Conservation (phyloP, 2,113 vertebrate species). For the Peromyscus californicus region DNA sequence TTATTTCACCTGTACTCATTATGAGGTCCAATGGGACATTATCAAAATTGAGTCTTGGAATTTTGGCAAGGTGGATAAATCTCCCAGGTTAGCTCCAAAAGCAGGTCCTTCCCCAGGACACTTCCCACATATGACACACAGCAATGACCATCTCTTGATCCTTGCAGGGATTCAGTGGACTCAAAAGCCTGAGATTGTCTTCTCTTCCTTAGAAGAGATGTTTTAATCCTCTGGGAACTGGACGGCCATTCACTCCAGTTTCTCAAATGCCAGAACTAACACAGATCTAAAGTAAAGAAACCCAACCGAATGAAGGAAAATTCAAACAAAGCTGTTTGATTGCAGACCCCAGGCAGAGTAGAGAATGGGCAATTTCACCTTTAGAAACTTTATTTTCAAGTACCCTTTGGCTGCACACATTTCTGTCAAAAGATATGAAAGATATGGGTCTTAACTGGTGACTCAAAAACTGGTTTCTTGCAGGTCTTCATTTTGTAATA, state of each 20-base stretch:
- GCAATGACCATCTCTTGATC: not conserved
- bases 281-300: not conserved
- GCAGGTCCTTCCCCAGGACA: not conserved
- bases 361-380: not conserved
- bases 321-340: not conserved
- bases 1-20: not conserved
- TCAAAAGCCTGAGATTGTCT: not conserved
- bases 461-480: not conserved
- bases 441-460: not conserved
- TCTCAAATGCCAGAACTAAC: not conserved
- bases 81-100: not conserved
- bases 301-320: conserved; percentile 9
- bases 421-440: not conserved
- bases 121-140: no score
- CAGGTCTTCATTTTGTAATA: conserved; percentile 14
- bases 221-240: not conserved
- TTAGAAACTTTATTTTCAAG: not conserved
- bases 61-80: not conserved
- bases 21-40: not conserved
- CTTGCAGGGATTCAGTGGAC: not conserved
- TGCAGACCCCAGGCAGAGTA: not conserved
- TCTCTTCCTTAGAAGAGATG: not conserved
- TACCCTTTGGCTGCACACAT: not conserved
- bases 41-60: not conserved
- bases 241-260: not conserved